Base-by-base conservation (phyloP, 2,888 invertebrate species). In the Notodonta ziczac region DNA sequence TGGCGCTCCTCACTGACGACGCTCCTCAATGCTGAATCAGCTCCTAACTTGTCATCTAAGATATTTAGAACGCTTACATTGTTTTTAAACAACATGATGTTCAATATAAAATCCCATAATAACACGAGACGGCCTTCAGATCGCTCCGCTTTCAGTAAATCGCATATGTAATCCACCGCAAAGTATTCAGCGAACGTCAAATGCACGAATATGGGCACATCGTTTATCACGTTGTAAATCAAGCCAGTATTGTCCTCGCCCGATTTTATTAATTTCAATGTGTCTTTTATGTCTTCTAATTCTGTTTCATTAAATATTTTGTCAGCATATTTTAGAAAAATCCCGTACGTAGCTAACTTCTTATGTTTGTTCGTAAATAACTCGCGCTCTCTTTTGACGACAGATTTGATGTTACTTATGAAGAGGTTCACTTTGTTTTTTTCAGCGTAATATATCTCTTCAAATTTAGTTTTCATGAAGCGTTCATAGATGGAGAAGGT, bases 141-240 rank as follows among this genome's bases (percentile, higher is more conserved):
- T 12, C 42, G 32, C 46, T 32, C 24, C 8, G 52, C 46, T 58
- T 70, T 70, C 9, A 70, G 14, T 39, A 59, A 46, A 32, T 67
- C 63, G 40, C 63, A 67, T n/a, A 70, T 3, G n/a, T 67, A 61
- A 56, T 67, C 70, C 4, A 67, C 61, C 1, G 70, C 70, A 14
- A 63, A 70, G 44, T 71, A 61, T 42, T 70, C 70, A 8, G 65
- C 48, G 48, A 70, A 69, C 9, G 63, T 57, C 55, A 58, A 48
- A 55, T 69, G 71, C n/a, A 62, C 44, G 10, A 71, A 71, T 56
- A 50, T 59, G 0, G 71, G 68, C 0, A 63, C 56, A 9, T 57
- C 59, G 24, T 68, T 57, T n/a, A 16, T 40, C 5, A 68, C 59
- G 16, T 42, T 56, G n/a, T 62, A 53, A 16, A 70, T 60, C 8